Conservation (phyloP, 2,797 vertebrate species). For the Acipenser oxyrinchus region DNA sequence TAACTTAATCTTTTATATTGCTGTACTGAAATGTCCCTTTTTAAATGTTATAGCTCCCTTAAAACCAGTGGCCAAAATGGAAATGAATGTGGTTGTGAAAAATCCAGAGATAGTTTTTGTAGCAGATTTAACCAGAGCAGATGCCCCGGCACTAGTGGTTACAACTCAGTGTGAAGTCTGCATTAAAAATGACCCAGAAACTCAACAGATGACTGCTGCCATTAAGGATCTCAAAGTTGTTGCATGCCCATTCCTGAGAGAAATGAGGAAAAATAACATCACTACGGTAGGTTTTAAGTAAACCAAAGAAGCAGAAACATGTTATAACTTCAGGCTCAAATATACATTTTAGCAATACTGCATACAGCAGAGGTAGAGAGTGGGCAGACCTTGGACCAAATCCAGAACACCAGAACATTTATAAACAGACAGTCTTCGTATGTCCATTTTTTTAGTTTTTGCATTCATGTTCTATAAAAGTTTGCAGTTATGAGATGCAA, state of each 20-base stretch:
- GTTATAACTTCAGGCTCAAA: too few relatives aligned
- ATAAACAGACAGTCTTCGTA: too few relatives aligned
- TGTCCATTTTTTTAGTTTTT: too few relatives aligned
- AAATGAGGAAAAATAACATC: slow-evolving; percentile 68
- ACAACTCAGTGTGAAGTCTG: slow-evolving; percentile 81
- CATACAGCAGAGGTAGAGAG: too few relatives aligned
- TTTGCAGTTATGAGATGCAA: too few relatives aligned
- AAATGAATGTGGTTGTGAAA: slow-evolving; percentile 76
- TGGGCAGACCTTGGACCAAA: too few relatives aligned
- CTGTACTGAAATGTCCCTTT: neutral
- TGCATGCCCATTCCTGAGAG: slow-evolving; percentile 84
- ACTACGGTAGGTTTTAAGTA: slow-evolving; percentile 66
- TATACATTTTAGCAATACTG: too few relatives aligned
- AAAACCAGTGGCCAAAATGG: slow-evolving; percentile 61
- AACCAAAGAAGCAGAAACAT: neutral
- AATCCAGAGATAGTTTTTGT: slow-evolving; percentile 96
- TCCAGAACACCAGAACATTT: too few relatives aligned
- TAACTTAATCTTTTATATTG: slow-evolving; percentile 3
- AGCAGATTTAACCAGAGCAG: slow-evolving; percentile 86
- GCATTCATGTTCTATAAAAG: too few relatives aligned
- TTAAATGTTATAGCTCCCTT: slow-evolving; percentile 40
- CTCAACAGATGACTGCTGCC: slow-evolving; percentile 68
- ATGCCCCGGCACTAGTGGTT: slow-evolving; percentile 83
- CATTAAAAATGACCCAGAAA: slow-evolving; percentile 64
- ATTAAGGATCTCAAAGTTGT: slow-evolving; percentile 82